phyloP scores from a whole-genome alignment of 1,140 invertebrate genomes.

The Melanaphis sacchari region DNA sequence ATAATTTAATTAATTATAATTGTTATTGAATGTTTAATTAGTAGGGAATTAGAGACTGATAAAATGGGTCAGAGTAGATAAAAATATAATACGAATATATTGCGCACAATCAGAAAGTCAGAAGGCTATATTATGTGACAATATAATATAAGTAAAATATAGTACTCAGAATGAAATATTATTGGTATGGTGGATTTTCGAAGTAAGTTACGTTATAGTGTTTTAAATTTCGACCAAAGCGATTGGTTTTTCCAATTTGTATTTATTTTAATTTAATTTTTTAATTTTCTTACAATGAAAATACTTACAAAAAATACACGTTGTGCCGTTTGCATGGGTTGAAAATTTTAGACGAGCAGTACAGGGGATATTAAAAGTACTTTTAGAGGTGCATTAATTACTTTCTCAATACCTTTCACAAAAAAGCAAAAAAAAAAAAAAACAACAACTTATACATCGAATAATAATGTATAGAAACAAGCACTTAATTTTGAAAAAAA shows the following conservation, averaged over 20 bases:
- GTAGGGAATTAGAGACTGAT: too few relatives aligned
- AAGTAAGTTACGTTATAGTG: not conserved
- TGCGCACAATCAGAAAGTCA: too few relatives aligned
- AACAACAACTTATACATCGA: accelerated
- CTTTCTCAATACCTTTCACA: not conserved
- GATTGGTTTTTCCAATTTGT: too few relatives aligned
- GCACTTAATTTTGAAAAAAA: not conserved
- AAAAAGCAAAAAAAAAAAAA: too few relatives aligned
- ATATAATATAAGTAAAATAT: too few relatives aligned
- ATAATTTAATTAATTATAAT: too few relatives aligned
- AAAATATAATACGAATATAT: too few relatives aligned
- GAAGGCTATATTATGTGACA: too few relatives aligned
- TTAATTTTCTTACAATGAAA: not conserved
- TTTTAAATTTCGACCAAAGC: not conserved
- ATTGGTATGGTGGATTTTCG: too few relatives aligned
- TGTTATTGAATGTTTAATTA: too few relatives aligned
- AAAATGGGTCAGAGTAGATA: too few relatives aligned
- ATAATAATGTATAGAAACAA: not conserved
- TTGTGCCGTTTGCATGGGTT: not conserved
- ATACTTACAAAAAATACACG: not conserved
- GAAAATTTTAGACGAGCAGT: not conserved
- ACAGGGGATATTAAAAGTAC: not conserved
- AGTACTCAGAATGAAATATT: too few relatives aligned
- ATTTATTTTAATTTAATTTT: not conserved
- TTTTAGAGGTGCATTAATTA: not conserved